phyloP scores from a whole-genome alignment of 2,888 invertebrate species.

The Platycheirus albimanus region DNA sequence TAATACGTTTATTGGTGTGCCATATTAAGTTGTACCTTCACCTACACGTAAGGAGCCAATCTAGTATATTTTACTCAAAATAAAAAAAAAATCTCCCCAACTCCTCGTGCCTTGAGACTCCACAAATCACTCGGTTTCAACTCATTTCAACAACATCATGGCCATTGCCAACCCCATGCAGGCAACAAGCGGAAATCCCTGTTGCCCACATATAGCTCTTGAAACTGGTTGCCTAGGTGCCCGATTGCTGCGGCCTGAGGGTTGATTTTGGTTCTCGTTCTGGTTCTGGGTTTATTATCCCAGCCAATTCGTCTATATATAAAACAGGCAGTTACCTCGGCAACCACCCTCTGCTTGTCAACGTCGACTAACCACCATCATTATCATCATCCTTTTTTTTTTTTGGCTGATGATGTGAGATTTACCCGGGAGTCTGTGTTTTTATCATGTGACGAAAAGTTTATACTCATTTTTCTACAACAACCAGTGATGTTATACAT shows the following conservation, averaged over 20 bases:
- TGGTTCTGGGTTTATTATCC: constrained; percentile 34
- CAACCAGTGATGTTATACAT: constrained; percentile 2
- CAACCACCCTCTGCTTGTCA: constrained; percentile 11
- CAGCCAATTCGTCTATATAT: constrained; percentile 60
- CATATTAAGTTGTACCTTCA: constrained; percentile 41
- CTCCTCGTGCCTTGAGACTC: neutral
- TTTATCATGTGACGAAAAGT: constrained; percentile 19
- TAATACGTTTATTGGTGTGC: constrained; percentile 49
- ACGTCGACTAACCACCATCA: constrained; percentile 30
- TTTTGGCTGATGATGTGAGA: constrained; percentile 50
- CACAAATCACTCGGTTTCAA: constrained; percentile 6
- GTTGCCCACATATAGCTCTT: constrained; percentile 29
- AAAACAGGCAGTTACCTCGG: constrained; percentile 32
- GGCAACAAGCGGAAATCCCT: constrained; percentile 43
- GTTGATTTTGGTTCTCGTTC: constrained; percentile 6
- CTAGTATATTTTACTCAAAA: constrained; percentile 2
- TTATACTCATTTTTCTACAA: constrained; percentile 48
- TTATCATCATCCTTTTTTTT: constrained; percentile 43
- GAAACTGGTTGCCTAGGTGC: constrained; percentile 47
- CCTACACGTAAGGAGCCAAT: constrained; percentile 9
- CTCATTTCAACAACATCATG: constrained; percentile 6
- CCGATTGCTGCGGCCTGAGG: constrained; percentile 37
- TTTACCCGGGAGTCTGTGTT: constrained; percentile 34
- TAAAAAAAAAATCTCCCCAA: constrained; percentile 2
- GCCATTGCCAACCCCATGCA: neutral